Percentiles rank a stretch among this genome's conserved stretches.
Conservation (phyloP, 2,888 invertebrate genomes). For the Litoditis marina region DNA sequence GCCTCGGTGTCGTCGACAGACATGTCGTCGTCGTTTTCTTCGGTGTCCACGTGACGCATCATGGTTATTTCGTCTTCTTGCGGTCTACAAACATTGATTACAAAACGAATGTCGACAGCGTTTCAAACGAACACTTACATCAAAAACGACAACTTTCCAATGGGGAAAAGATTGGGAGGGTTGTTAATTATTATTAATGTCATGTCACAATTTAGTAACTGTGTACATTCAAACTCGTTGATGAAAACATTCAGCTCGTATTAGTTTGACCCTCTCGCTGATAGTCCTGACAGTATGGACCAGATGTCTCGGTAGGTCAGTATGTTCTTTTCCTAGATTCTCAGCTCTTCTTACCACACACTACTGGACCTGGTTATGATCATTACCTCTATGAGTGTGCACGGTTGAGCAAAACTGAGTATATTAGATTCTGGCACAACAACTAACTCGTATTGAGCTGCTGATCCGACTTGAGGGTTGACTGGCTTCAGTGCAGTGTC, state of each 20-base stretch:
- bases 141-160: too few relatives aligned
- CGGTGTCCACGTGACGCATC: constrained; percentile 29
- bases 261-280: too few relatives aligned
- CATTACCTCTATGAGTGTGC: neutral
- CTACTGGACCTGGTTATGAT: too few relatives aligned
- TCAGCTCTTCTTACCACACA: too few relatives aligned
- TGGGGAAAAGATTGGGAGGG: neutral
- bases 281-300: too few relatives aligned
- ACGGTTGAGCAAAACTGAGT: neutral
- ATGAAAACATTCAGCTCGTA: too few relatives aligned
- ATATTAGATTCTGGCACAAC: too few relatives aligned
- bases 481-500: constrained; percentile 39
- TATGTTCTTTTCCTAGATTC: too few relatives aligned
- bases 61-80: constrained; percentile 31
- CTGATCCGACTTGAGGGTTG: constrained; percentile 45
- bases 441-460: constrained; percentile 37
- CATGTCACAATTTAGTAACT: constrained; percentile 1
- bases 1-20: constrained; percentile 24
- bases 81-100: constrained; percentile 21
- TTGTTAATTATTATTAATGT: too few relatives aligned
- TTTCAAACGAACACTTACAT: too few relatives aligned
- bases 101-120: too few relatives aligned
- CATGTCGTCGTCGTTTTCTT: constrained; percentile 18
- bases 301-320: too few relatives aligned
- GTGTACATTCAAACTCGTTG: neutral